A percentile compares a stretch with the other conserved stretches of the same genome.
phyloP scores from a whole-genome alignment of 2,113 vertebrate genomes.

The Peromyscus maniculatus region DNA sequence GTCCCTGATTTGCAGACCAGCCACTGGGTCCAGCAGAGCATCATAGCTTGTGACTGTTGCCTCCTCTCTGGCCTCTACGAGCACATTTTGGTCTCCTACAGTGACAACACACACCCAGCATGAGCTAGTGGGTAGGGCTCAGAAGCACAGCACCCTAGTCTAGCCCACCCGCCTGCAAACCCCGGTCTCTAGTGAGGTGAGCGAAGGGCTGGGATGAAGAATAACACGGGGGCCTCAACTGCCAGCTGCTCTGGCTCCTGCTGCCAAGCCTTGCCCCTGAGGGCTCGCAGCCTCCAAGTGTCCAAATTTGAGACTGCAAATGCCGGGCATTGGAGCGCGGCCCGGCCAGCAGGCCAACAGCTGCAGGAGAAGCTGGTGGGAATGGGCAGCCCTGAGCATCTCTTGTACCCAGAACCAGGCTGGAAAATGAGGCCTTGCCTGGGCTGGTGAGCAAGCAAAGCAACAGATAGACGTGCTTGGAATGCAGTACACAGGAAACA shows the following conservation, averaged over 20 bases:
- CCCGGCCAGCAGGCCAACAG: neutral
- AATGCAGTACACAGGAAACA: neutral
- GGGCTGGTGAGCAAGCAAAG: neutral
- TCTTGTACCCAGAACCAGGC: neutral
- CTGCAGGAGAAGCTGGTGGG: neutral
- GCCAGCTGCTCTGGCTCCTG: neutral
- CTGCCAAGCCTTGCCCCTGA: neutral
- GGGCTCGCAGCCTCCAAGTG: neutral
- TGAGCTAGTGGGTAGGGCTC: neutral
- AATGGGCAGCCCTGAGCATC: constrained; percentile 8
- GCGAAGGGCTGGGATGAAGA: neutral
- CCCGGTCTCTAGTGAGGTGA: neutral
- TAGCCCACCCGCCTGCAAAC: neutral
- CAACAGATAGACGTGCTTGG: constrained; percentile 45
- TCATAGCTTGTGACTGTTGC: neutral
- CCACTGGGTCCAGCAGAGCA: neutral
- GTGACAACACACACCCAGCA: neutral
- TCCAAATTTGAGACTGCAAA: neutral
- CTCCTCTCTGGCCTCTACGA: neutral
- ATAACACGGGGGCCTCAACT: neutral
- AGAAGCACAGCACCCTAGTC: neutral
- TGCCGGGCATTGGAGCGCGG: neutral
- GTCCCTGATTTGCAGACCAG: neutral
- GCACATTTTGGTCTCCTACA: neutral
- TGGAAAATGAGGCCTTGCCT: neutral